Conservation (phyloP, 2,888 invertebrate species). For the Aporophyla nigra region DNA sequence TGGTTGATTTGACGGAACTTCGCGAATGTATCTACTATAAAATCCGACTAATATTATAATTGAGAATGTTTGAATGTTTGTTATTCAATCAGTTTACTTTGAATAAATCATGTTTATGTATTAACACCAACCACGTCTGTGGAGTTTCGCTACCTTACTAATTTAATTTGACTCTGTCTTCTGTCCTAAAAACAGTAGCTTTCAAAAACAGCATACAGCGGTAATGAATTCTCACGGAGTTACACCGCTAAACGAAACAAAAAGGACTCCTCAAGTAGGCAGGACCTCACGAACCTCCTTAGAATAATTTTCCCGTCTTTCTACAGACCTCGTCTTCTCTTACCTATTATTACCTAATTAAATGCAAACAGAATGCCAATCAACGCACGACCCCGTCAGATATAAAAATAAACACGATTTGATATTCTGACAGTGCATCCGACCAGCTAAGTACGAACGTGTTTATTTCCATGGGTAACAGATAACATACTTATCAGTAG, state of each 20-base stretch:
- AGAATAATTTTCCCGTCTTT: conserved; percentile 45
- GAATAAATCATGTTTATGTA: too few relatives aligned
- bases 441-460: conserved; percentile 9
- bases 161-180: background rate
- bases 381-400: conserved; percentile 40
- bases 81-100: too few relatives aligned
- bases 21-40: too few relatives aligned
- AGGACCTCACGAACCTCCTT: conserved; percentile 33
- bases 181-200: background rate
- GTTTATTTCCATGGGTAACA: conserved; percentile 27
- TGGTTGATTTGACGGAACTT: background rate
- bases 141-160: too few relatives aligned
- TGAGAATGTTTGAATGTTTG: too few relatives aligned
- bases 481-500: conserved; percentile 49
- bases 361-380: conserved; percentile 54
- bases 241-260: conserved; percentile 14
- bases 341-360: conserved; percentile 55
- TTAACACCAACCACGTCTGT: too few relatives aligned
- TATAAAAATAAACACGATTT: conserved; percentile 57
- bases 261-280: conserved; percentile 16
- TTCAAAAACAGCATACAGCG: background rate
- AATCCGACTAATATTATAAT: too few relatives aligned
- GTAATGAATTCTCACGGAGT: background rate
- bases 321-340: conserved; percentile 29
- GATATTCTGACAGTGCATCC: conserved; percentile 40